Conservation (phyloP, 1,140 invertebrate species). For the Aricia agestis region DNA sequence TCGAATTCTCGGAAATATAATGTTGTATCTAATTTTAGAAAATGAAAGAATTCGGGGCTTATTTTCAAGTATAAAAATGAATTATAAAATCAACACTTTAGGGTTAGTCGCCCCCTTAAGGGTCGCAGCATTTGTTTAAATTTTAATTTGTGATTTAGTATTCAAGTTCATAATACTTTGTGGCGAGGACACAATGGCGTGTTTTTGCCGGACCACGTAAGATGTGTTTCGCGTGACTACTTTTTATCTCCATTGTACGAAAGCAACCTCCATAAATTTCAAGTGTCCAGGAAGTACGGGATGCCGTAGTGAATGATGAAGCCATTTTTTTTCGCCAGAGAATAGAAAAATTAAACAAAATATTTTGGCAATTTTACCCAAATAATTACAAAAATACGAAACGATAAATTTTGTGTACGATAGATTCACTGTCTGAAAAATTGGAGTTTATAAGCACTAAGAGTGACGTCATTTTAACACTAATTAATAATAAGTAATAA, state of each 20-base stretch:
- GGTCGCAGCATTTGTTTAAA: not conserved
- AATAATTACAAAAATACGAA: too few species aligned
- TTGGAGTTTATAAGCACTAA: too few species aligned
- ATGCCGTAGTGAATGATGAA: conserved; percentile 33
- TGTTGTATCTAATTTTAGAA: too few species aligned
- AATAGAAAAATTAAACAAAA: not conserved
- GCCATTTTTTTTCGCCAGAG: conserved; percentile 17
- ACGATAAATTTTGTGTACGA: not conserved
- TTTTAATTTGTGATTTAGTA: not conserved
- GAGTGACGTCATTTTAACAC: too few species aligned
- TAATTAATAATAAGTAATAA: too few species aligned
- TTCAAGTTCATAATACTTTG: not conserved
- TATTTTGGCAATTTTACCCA: not conserved
- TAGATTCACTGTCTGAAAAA: too few species aligned
- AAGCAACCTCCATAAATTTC: conserved; percentile 41
- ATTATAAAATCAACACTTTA: too few species aligned
- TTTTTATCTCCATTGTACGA: conserved; percentile 36
- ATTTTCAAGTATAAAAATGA: too few species aligned
- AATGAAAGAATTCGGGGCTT: too few species aligned
- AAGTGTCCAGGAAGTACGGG: conserved; percentile 36
- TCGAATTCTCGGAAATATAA: too few species aligned
- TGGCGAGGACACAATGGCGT: conserved; percentile 15
- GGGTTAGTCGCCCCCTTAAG: too few species aligned
- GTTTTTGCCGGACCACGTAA: conserved; percentile 27
- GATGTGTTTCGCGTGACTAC: conserved; percentile 30